A percentile compares a stretch with the other conserved stretches of the same genome.
phyloP scores from a whole-genome alignment of 2,113 vertebrate species.

The Rafetus swinhoei region DNA sequence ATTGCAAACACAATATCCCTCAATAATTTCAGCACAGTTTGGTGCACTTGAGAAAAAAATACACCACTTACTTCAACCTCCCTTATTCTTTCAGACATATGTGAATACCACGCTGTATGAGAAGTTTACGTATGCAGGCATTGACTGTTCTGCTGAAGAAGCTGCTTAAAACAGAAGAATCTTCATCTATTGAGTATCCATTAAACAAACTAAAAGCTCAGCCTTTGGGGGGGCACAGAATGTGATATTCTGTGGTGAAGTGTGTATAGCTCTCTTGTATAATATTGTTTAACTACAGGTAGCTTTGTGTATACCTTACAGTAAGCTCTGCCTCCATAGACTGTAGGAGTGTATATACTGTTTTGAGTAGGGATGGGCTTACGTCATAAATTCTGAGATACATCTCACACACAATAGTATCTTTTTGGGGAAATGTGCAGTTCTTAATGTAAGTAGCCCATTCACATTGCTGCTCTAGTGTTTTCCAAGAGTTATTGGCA shows the following conservation, averaged over 20 bases:
- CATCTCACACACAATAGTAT: slow-evolving; percentile 61
- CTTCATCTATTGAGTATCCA: background rate
- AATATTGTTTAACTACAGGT: slow-evolving; percentile 30
- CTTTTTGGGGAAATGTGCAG: slow-evolving; percentile 54
- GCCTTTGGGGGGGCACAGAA: slow-evolving; percentile 37
- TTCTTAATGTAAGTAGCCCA: background rate
- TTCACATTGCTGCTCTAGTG: slow-evolving; percentile 40
- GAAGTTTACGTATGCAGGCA: slow-evolving; percentile 91
- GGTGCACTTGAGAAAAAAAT: background rate
- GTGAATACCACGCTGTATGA: slow-evolving; percentile 92
- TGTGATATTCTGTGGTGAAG: slow-evolving; percentile 48
- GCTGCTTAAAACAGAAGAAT: slow-evolving; percentile 77
- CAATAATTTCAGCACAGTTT: background rate
- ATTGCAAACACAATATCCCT: background rate
- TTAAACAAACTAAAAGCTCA: background rate
- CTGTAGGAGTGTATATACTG: slow-evolving; percentile 64
- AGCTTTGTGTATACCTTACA: slow-evolving; percentile 36
- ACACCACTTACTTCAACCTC: background rate
- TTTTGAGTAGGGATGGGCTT: slow-evolving; percentile 53
- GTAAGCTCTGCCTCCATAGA: slow-evolving; percentile 34
- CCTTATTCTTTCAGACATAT: slow-evolving; percentile 80
- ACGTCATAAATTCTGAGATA: slow-evolving; percentile 41
- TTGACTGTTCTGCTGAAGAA: slow-evolving; percentile 91
- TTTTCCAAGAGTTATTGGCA: slow-evolving; percentile 34
- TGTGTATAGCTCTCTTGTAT: slow-evolving; percentile 48